Evolutionary conservation across 2,113 vertebrate genomes (phyloP).

Genomic region (Acanthochromis polyacanthus): DNA sequence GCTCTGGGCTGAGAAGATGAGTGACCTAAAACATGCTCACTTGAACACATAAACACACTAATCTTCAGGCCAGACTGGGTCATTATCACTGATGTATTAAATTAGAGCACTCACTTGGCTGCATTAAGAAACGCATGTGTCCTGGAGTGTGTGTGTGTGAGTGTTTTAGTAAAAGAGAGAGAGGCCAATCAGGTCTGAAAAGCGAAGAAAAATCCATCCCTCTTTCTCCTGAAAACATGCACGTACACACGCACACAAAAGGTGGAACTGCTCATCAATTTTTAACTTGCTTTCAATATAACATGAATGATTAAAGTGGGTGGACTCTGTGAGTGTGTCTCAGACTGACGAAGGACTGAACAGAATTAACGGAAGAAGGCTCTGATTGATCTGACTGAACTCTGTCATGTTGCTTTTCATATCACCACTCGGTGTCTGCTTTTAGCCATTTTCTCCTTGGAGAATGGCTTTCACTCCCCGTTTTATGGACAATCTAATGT

Average conservation of each 20-base stretch:
- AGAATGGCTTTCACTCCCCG: conserved; percentile 3
- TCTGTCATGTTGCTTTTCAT: conserved; percentile 1
- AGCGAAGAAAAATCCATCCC: background rate
- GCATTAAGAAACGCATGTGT: conserved; percentile 27
- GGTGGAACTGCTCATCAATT: conserved; percentile 61
- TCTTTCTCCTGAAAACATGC: background rate
- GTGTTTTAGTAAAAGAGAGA: too few relatives aligned
- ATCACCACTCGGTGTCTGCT: background rate
- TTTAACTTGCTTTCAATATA: conserved; percentile 62
- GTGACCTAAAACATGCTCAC: conserved; percentile 40
- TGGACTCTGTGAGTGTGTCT: conserved; percentile 25
- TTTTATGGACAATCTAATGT: background rate
- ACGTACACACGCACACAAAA: conserved; percentile 2
- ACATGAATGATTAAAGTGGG: conserved; percentile 75
- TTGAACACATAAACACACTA: conserved; percentile 42
- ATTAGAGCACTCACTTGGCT: conserved; percentile 44
- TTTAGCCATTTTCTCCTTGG: background rate
- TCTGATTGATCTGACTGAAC: conserved; percentile 21
- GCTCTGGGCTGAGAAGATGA: conserved; percentile 10
- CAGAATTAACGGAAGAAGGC: conserved; percentile 29
- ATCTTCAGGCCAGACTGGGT: conserved; percentile 44
- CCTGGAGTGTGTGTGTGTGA: background rate
- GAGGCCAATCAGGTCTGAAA: conserved; percentile 5
- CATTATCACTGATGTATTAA: conserved; percentile 59
- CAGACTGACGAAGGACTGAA: conserved; percentile 14